phyloP scores from a whole-genome alignment of 2,113 vertebrate species.

The Otis tarda region DNA sequence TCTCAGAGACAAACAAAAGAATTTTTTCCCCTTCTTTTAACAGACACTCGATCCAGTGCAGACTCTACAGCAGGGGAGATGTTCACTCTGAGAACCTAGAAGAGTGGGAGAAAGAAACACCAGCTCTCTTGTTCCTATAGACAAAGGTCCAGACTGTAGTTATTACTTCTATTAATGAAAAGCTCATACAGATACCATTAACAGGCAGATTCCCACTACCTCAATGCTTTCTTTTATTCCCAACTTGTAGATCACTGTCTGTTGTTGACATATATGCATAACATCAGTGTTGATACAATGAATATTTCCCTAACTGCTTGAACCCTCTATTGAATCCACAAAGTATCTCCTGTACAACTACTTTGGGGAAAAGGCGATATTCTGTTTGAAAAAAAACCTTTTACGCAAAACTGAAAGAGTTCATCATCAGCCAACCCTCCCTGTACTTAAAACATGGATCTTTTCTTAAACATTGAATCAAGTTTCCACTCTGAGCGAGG shows the following conservation, averaged over 20 bases:
- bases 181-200: not conserved
- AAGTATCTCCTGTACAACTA: not conserved
- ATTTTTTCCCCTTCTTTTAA: not conserved
- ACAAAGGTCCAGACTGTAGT: not conserved
- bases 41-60: not conserved
- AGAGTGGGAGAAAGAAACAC: not conserved
- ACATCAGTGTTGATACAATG: not conserved
- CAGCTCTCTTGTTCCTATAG: not conserved
- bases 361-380: not conserved
- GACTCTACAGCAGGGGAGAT: not conserved
- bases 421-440: not conserved
- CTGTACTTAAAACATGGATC: not conserved
- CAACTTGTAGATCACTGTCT: not conserved
- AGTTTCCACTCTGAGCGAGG: not conserved
- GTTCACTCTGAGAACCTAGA: not conserved
- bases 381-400: not conserved
- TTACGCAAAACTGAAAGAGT: not conserved
- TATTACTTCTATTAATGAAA: not conserved
- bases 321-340: not conserved
- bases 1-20: not conserved
- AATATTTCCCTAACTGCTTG: not conserved
- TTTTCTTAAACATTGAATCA: not conserved
- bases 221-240: not conserved
- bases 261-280: not conserved
- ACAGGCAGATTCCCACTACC: not conserved